Evolutionary conservation across 2,888 invertebrate genomes (phyloP).

Genomic region (Falcaria lacertinaria): DNA sequence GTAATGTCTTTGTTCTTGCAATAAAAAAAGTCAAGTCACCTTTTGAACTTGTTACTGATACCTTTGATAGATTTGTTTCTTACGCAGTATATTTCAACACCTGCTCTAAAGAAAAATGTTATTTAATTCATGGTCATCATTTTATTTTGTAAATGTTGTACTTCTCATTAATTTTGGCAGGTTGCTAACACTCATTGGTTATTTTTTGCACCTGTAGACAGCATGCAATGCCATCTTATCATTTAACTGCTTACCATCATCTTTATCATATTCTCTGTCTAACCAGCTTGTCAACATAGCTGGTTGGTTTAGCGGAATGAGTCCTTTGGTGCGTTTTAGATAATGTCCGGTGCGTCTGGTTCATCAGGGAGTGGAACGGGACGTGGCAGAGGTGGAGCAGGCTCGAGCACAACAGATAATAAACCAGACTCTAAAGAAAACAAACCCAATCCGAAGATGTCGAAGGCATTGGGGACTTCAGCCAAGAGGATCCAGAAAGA

Average conservation of each 20-base stretch:
- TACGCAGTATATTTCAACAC: background rate
- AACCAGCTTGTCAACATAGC: slow-evolving; percentile 15
- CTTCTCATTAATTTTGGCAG: no score
- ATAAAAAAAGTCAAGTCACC: slow-evolving; percentile 31
- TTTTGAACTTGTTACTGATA: slow-evolving; percentile 19
- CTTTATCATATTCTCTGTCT: background rate
- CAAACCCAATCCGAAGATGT: slow-evolving; percentile 95
- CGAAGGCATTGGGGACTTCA: slow-evolving; percentile 94
- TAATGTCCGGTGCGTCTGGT: slow-evolving; percentile 82
- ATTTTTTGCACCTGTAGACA: background rate
- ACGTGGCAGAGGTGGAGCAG: slow-evolving; percentile 82
- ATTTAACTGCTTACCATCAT: background rate
- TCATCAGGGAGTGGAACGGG: slow-evolving; percentile 80
- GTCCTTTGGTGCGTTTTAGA: slow-evolving; percentile 70
- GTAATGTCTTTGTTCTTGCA: slow-evolving; percentile 59
- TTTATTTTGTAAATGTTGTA: no score
- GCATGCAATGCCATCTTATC: background rate
- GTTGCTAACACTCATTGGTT: no score
- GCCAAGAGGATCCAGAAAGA: slow-evolving; percentile 98
- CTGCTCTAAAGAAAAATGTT: background rate
- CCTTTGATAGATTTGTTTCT: slow-evolving; percentile 16
- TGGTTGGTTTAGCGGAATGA: slow-evolving; percentile 54
- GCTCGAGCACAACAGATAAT: slow-evolving; percentile 81
- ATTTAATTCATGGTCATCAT: background rate
- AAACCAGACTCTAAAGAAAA: slow-evolving; percentile 90